A percentile compares a stretch with the other conserved stretches of the same genome.
These are phyloP conservation scores for Danio jaintianensis DNA, from an alignment of 2,797 vertebrate species.

Conservation along the genomic window DNA sequence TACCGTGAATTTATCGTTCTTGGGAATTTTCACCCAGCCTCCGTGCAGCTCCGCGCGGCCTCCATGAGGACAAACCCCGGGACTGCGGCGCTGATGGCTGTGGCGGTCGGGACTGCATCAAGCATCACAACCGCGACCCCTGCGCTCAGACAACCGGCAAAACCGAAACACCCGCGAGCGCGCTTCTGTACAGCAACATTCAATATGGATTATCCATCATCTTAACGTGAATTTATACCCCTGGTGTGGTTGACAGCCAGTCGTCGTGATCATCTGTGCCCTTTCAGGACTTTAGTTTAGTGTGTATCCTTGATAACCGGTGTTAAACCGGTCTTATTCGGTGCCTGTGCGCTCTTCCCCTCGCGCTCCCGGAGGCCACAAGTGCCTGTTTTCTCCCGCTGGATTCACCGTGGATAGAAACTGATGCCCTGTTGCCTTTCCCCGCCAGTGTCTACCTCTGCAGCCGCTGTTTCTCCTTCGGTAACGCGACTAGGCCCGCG, in stretches of 20 bases:
- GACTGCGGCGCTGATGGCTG: slow-evolving; percentile 49
- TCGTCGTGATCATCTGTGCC: slow-evolving; percentile 8
- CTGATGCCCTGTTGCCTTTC: slow-evolving; percentile 42
- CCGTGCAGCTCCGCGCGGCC: slow-evolving; percentile 16
- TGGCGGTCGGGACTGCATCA: slow-evolving; percentile 46
- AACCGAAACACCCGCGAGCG: not conserved
- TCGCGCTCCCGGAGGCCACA: slow-evolving; percentile 22
- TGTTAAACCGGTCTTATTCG: not conserved
- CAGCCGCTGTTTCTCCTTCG: slow-evolving; percentile 35
- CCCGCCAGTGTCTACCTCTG: slow-evolving; percentile 53
- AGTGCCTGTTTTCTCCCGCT: slow-evolving; percentile 52
- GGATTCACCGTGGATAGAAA: slow-evolving; percentile 41
- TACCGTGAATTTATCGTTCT: slow-evolving; percentile 8
- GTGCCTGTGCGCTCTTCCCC: not conserved
- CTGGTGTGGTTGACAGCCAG: not conserved
- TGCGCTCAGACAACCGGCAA: slow-evolving; percentile 27
- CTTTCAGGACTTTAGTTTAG: slow-evolving; percentile 1
- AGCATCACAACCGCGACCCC: slow-evolving; percentile 23
- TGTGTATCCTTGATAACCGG: not conserved
- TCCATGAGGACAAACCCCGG: slow-evolving; percentile 30
- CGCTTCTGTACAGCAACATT: not conserved
- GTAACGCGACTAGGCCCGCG: slow-evolving; percentile 13
- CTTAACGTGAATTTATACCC: not conserved
- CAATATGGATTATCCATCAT: slow-evolving; percentile 7
- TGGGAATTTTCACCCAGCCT: slow-evolving; percentile 8